Evolutionary conservation across 2,113 vertebrate species (phyloP).

Genomic region (Calonectris borealis): DNA sequence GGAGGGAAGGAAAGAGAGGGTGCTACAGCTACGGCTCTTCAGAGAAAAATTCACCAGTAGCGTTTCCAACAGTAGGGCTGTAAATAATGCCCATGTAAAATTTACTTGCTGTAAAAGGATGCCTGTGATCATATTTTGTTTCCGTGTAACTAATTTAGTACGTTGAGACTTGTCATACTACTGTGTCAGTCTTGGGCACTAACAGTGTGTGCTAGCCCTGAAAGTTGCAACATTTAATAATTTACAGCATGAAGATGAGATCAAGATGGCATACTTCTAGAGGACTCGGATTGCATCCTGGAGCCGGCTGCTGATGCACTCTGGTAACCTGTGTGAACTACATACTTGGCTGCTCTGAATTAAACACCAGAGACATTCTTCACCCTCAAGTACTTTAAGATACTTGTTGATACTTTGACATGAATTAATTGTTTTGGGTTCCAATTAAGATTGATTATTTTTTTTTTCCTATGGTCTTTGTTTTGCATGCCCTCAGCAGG

Average conservation of each 20-base stretch:
- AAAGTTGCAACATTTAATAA: constrained; percentile 42
- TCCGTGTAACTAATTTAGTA: constrained; percentile 19
- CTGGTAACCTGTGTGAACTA: neutral
- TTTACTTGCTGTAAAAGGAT: constrained; percentile 59
- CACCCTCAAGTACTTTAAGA: neutral
- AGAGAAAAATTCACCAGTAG: neutral
- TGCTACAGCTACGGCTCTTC: neutral
- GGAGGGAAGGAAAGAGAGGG: neutral
- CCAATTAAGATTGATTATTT: neutral
- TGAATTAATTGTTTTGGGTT: neutral
- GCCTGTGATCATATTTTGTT: constrained; percentile 56
- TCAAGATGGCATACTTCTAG: neutral
- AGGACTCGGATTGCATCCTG: neutral
- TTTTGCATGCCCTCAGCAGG: neutral
- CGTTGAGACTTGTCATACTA: neutral
- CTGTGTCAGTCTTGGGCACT: neutral
- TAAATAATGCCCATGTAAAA: constrained; percentile 49
- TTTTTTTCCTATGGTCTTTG: neutral
- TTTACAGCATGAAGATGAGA: constrained; percentile 36
- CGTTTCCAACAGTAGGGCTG: neutral
- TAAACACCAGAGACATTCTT: neutral
- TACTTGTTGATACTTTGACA: neutral
- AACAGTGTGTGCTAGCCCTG: neutral
- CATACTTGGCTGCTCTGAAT: neutral
- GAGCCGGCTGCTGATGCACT: neutral